These are phyloP conservation scores for Jaculus jaculus DNA, from an alignment of 2,113 vertebrate species.

Conservation along the genomic window DNA sequence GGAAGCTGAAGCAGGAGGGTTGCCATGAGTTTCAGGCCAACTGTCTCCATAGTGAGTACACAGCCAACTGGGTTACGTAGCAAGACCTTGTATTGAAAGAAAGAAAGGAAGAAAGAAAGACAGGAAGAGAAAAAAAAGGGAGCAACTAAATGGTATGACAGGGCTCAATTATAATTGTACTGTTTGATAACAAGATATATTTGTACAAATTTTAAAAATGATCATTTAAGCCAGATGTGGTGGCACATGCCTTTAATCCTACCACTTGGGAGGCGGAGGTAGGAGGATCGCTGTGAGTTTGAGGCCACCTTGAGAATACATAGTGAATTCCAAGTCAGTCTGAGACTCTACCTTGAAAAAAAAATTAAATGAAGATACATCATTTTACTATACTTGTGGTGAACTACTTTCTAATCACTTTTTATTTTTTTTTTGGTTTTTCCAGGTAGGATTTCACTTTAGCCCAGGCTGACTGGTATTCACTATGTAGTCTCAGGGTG, in stretches of 20 bases:
- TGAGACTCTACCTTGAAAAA: no score
- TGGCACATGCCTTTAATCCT: no score
- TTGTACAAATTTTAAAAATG: slow-evolving; percentile 15
- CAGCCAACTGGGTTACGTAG: neutral
- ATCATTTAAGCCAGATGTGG: neutral
- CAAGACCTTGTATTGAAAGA: neutral
- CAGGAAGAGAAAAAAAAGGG: no score
- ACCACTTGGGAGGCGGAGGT: no score
- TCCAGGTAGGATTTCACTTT: no score
- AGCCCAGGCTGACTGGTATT: no score
- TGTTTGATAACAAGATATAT: neutral
- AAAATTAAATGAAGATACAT: neutral
- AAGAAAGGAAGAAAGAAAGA: no score
- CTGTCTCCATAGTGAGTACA: no score
- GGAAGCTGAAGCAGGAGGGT: neutral
- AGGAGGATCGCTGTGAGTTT: no score
- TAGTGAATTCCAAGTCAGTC: no score
- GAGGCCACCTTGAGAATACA: no score
- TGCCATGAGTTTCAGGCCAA: neutral
- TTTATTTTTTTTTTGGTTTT: neutral
- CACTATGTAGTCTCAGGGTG: no score
- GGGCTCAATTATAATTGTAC: neutral
- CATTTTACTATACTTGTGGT: neutral
- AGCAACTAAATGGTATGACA: neutral
- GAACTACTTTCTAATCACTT: neutral